A percentile compares a stretch with the other conserved stretches of the same genome.
These are phyloP conservation scores for Bombus consobrinus DNA, from an alignment of 1,140 invertebrate species.

Conservation along the genomic window DNA sequence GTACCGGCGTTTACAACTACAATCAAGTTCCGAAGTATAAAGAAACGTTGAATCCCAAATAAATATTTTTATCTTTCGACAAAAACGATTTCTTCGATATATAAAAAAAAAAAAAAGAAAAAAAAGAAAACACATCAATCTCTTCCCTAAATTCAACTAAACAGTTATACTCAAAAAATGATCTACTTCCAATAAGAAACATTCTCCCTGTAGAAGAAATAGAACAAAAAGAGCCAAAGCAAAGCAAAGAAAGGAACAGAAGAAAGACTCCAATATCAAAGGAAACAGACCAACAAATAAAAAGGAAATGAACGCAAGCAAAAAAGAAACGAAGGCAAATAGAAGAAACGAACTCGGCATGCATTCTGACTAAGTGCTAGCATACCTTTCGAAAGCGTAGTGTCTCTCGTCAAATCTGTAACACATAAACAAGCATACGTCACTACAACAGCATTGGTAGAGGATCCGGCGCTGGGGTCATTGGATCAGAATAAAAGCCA, in stretches of 20 bases:
- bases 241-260: background rate
- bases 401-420: slow-evolving; percentile 83
- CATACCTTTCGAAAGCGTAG: slow-evolving; percentile 83
- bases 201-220: background rate
- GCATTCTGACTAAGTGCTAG: slow-evolving; percentile 68
- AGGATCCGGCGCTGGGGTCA: slow-evolving; percentile 8
- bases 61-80: background rate
- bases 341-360: slow-evolving; percentile 24
- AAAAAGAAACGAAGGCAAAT: background rate
- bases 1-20: too few relatives aligned
- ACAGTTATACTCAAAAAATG: background rate
- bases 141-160: background rate
- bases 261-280: too few relatives aligned
- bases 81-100: background rate
- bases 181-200: background rate
- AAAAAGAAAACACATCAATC: background rate
- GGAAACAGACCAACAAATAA: background rate
- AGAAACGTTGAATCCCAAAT: too few relatives aligned
- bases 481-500: background rate
- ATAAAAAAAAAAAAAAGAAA: background rate
- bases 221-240: background rate
- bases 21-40: too few relatives aligned
- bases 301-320: background rate
- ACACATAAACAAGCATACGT: slow-evolving; percentile 80
- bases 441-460: slow-evolving; percentile 65